A percentile compares a stretch with the other conserved stretches of the same genome.
Conservation (phyloP, 2,888 invertebrate genomes). For the Agapostemon virescens region DNA sequence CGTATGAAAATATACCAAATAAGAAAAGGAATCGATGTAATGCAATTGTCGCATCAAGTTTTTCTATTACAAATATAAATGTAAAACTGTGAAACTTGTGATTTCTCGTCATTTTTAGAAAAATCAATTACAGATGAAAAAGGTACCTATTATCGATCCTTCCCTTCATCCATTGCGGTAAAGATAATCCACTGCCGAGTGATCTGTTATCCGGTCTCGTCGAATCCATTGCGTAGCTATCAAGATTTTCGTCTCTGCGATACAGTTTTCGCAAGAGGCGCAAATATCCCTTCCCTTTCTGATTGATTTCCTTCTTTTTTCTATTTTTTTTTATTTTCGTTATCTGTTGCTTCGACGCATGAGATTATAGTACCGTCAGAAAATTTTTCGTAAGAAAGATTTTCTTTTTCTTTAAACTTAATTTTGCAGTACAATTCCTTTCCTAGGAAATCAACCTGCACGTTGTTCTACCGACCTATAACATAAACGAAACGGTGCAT, state of each 20-base stretch:
- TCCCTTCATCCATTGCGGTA: slow-evolving; percentile 89
- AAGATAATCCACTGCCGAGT: slow-evolving; percentile 82
- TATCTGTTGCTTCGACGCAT: background rate
- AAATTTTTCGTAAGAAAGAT: background rate
- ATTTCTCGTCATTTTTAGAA: background rate
- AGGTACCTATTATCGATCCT: slow-evolving; percentile 83
- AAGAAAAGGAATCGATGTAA: background rate
- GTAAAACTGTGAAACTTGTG: background rate
- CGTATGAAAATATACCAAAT: background rate
- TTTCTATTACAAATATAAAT: background rate
- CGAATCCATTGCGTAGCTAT: slow-evolving; percentile 73
- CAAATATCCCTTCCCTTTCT: background rate
- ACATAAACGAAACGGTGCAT: slow-evolving; percentile 21
- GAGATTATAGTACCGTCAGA: background rate
- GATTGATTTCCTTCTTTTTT: background rate
- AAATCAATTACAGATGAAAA: background rate
- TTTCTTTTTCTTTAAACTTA: background rate
- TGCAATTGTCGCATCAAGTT: background rate
- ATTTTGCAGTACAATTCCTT: background rate
- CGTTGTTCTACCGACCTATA: slow-evolving; percentile 61
- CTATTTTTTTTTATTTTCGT: background rate
- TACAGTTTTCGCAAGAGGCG: background rate
- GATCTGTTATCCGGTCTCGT: slow-evolving; percentile 75
- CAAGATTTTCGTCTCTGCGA: background rate
- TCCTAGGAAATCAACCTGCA: slow-evolving; percentile 61